Base-by-base conservation (phyloP, 2,888 invertebrate species). In the Gortyna flavago region DNA sequence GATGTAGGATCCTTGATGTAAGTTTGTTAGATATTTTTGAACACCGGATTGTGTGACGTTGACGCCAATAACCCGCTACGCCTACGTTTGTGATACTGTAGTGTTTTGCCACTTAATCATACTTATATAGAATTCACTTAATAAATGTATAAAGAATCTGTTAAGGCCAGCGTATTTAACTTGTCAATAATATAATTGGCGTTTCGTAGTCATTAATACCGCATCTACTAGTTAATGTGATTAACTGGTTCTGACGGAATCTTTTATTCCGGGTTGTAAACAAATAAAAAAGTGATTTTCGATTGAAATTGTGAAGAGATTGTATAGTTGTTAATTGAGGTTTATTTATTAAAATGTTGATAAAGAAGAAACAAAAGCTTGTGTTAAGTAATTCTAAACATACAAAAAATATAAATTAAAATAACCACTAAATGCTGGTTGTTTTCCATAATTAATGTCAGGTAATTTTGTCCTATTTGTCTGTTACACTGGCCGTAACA, bases 51-150 rank as follows among this genome's bases (percentile, higher is more conserved):
- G 35, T 25, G 35, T 35, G 29, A 38, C 44, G 32, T 48, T 35
- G 29, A 41, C 35, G 62, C 41, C 38, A 25, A n/a, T 16, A 29
- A 51, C 13, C 25, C n/a, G 57, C 51, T 51, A 44, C 41, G 41
- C 44, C 70, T 70, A 62, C 35, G 29, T 48, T 69, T 71, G 71
- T 80, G 80, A 83, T 82, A 72, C 57, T 44, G 51, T 72, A 81
- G 35, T 51, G 69, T 65, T 80, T 57, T 29, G 54, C 51, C 44
- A 64, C 32, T 44, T 70, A 25, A 41, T 84, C 41, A 59, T 79
- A 69, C 44, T 61, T n/a, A 29, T 54, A 25, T 29, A 38, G 18
- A 64, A 32, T 66, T 72, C 35, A n/a, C 25, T 29, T 29, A 9
- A 35, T n/a, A 54, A 38, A 48, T 48, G 61, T 61, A 25, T 57